Base-by-base conservation (phyloP, 2,888 invertebrate genomes). In the Diplazon laetatorius region DNA sequence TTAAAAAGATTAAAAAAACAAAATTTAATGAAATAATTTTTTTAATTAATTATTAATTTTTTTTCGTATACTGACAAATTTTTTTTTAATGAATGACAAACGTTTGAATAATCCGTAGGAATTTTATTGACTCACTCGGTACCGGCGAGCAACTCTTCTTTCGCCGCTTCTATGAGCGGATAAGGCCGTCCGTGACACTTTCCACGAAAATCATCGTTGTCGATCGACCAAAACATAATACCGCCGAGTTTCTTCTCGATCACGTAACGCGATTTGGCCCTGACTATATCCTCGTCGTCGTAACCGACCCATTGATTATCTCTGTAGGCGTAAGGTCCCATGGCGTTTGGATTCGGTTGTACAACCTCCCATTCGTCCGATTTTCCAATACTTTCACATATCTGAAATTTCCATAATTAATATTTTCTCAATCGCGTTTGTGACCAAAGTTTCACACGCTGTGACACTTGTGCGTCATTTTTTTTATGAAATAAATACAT, bases 171-270 rank as follows among this genome's bases (percentile, higher is more conserved):
- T 82, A 98, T 97, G 59, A 98, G 92, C 0, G 98, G 98, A 92
- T 97, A 98, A 0, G 97, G 95, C 88, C 95, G 95, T 25, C 94
- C 95, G 82, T 96, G 96, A 88, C 98, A 98, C 39, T 93, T 94
- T n/a, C 98, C 98, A 57, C 97, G 94, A 93, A 98, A 98, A 88
- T 98, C 98, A 82, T 98, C 98, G 89, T 97, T 98, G 91, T 98
- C 98, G 84, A 98, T 96, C 0, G 97, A 96, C 97, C 97, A 97
- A 91, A 96, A 96, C 97, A 97, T 97, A 62, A 97, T 96, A 87
- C 98, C 98, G 84, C 98, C 98, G 22, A 98, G 93, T 66, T 95
- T 94, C 82, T 96, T 95, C 77, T 97, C 95, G 37, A 95, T 95
- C 0, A 97, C 97, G 88, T 97, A 98, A 85, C 95, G 94, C 0